A percentile compares a stretch with the other conserved stretches of the same genome.
Evolutionary conservation across 2,797 vertebrate genomes (phyloP).

Genomic region (Columba guinea): DNA sequence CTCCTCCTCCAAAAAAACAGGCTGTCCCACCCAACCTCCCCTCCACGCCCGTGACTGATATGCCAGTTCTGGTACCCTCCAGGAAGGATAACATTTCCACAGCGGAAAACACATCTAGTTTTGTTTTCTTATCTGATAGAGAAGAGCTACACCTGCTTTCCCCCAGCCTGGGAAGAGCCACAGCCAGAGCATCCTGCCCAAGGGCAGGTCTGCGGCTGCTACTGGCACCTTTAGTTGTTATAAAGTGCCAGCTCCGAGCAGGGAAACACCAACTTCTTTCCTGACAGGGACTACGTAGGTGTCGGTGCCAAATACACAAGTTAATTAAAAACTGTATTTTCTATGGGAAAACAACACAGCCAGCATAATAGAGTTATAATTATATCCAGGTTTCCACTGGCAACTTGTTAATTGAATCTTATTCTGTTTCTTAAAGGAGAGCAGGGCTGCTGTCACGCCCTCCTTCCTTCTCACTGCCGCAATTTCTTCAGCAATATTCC

Average conservation of each 20-base stretch:
- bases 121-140: background rate
- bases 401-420: constrained; percentile 70
- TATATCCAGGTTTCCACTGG: constrained; percentile 62
- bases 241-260: background rate
- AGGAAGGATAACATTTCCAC: background rate
- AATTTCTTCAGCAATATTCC: constrained; percentile 18
- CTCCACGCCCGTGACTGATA: rapidly evolving
- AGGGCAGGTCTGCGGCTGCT: background rate
- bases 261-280: background rate
- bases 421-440: constrained; percentile 35
- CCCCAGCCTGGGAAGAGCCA: background rate
- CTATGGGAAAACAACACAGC: constrained; percentile 44
- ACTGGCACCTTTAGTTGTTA: background rate
- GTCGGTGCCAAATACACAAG: constrained; percentile 44
- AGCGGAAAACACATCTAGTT: background rate
- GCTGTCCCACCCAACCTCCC: background rate
- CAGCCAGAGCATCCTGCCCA: background rate
- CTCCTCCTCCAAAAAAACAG: background rate
- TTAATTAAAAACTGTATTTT: constrained; percentile 68
- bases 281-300: background rate
- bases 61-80: background rate
- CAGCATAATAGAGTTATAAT: constrained; percentile 64
- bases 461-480: constrained; percentile 19
- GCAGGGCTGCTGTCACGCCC: constrained; percentile 34
- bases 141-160: background rate